phyloP scores from a whole-genome alignment of 2,113 vertebrate genomes.

The Prunella fulvescens region DNA sequence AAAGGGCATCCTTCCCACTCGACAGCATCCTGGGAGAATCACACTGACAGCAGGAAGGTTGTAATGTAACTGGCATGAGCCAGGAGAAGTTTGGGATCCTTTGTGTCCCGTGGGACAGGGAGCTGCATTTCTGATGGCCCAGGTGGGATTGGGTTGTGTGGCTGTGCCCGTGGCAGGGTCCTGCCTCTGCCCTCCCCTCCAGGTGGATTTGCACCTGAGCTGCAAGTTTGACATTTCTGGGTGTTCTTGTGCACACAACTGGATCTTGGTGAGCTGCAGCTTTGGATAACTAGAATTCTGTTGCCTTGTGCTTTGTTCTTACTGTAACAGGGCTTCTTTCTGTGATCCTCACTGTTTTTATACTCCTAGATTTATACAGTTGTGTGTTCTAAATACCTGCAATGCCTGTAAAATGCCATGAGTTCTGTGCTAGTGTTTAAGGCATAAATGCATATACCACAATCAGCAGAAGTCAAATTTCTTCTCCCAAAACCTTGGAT shows the following conservation, averaged over 20 bases:
- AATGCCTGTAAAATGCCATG: background rate
- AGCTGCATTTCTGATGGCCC: background rate
- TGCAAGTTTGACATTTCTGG: background rate
- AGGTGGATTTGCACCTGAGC: background rate
- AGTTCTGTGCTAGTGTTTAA: background rate
- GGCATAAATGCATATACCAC: background rate
- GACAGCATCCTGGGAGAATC: background rate
- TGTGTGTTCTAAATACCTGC: background rate
- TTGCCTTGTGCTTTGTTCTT: background rate
- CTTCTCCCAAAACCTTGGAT: background rate
- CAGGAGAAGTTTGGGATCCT: background rate
- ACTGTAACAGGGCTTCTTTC: background rate
- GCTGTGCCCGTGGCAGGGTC: background rate
- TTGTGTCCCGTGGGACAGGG: background rate
- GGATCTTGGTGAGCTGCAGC: background rate
- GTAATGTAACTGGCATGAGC: background rate
- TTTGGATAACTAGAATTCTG: background rate
- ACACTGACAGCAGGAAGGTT: background rate
- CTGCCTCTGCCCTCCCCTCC: background rate
- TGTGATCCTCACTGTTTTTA: background rate
- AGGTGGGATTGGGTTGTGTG: background rate
- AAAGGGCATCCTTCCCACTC: background rate
- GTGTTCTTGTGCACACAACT: background rate
- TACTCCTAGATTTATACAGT: fast-evolving
- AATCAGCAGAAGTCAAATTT: background rate